A percentile compares a stretch with the other conserved stretches of the same genome.
Evolutionary conservation across 2,113 vertebrate species (phyloP).

Genomic region (Nothocercus julius): DNA sequence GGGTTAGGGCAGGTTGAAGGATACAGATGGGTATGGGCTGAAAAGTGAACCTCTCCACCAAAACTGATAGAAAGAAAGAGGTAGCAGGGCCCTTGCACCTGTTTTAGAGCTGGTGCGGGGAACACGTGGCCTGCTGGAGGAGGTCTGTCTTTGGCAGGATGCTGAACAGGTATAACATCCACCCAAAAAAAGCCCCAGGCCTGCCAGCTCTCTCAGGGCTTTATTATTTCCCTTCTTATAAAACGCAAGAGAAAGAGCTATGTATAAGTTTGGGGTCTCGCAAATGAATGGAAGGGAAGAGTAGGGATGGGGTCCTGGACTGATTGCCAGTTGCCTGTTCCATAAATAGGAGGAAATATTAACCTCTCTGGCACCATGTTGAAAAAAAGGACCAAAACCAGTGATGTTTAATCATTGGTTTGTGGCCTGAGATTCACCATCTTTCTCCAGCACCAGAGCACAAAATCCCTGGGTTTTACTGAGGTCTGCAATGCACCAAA

Average conservation of each 20-base stretch:
- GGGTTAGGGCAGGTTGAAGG: background rate
- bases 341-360: background rate
- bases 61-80: background rate
- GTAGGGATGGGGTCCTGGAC: background rate
- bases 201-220: slow-evolving; percentile 78
- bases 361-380: background rate
- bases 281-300: slow-evolving; percentile 71
- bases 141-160: slow-evolving; percentile 70
- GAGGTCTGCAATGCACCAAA: background rate
- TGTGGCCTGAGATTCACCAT: fast-evolving
- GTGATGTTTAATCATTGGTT: background rate
- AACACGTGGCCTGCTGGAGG: background rate
- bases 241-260: slow-evolving; percentile 74
- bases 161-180: slow-evolving; percentile 81
- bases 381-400: background rate
- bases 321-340: background rate
- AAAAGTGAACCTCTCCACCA: background rate
- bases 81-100: background rate
- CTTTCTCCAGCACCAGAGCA: background rate
- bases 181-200: slow-evolving; percentile 77
- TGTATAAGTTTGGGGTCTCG: slow-evolving; percentile 41
- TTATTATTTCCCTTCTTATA: slow-evolving; percentile 73
- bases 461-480: background rate
- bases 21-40: background rate
- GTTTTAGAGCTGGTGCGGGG: background rate